Conservation (phyloP, 2,113 vertebrate genomes). For the Sterrhoptilus dennistouni region DNA sequence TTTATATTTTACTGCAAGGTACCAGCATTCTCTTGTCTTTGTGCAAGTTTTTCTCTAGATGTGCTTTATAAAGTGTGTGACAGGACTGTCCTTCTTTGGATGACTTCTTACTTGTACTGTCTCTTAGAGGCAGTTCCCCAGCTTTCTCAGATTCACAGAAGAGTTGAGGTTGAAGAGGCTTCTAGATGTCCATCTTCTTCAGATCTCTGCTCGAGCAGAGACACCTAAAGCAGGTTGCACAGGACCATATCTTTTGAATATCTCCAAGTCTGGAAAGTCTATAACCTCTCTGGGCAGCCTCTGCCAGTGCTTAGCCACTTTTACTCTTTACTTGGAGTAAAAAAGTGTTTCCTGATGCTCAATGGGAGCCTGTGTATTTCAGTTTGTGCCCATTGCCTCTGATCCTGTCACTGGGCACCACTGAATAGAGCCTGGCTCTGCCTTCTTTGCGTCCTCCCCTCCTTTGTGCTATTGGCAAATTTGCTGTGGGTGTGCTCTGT, state of each 20-base stretch:
- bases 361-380: background rate
- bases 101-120: background rate
- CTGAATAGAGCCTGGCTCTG: background rate
- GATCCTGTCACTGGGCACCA: background rate
- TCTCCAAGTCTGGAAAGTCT: background rate
- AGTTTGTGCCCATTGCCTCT: background rate
- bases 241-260: background rate
- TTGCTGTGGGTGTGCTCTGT: background rate
- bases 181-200: background rate
- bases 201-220: background rate
- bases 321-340: too few species aligned
- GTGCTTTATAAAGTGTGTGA: background rate
- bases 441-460: background rate
- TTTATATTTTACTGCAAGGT: background rate
- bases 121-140: background rate
- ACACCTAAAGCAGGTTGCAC: background rate
- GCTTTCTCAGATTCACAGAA: background rate
- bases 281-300: background rate
- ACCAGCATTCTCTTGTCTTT: background rate
- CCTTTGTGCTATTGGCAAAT: background rate
- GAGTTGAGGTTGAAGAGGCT: background rate
- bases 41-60: background rate
- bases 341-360: background rate
- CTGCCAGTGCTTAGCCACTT: background rate
- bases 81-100: background rate